Evolutionary conservation across 2,113 vertebrate genomes (phyloP).

Genomic region (Pomatostomus ruficeps): DNA sequence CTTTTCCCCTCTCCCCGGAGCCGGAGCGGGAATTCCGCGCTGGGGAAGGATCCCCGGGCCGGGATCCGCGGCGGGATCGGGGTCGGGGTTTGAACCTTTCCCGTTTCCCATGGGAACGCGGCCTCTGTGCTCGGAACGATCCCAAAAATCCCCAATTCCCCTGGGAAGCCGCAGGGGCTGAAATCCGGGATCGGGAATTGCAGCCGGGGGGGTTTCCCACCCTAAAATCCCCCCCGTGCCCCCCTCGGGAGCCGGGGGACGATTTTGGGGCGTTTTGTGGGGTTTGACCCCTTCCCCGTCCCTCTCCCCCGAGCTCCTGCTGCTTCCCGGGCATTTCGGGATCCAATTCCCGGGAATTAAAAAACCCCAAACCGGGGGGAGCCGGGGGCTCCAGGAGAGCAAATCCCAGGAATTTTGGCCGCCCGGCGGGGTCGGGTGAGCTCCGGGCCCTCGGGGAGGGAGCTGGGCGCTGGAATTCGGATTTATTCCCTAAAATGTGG

Average conservation of each 20-base stretch:
- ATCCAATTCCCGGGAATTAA: neutral
- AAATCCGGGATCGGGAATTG: too few relatives aligned
- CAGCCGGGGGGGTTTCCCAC: too few relatives aligned
- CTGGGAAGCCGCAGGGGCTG: rapidly evolving
- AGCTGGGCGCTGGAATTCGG: rapidly evolving
- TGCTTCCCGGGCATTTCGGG: neutral
- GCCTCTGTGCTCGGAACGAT: rapidly evolving
- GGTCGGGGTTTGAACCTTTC: rapidly evolving
- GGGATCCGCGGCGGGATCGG: neutral
- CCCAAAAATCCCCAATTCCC: neutral
- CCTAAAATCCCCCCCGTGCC: too few relatives aligned
- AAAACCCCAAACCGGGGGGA: neutral
- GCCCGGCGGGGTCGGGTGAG: neutral
- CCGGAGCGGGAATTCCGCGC: neutral
- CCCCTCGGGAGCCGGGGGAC: too few relatives aligned
- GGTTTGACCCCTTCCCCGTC: neutral
- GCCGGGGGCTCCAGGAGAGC: neutral
- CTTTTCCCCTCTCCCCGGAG: neutral
- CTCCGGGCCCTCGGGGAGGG: neutral
- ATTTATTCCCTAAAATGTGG: neutral
- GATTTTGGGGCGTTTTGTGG: neutral
- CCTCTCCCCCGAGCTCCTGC: neutral
- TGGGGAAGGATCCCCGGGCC: rapidly evolving
- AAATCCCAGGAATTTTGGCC: neutral
- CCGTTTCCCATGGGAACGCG: rapidly evolving